Percentiles rank a stretch among this genome's conserved stretches.
Conservation (phyloP, 1,140 invertebrate species). For the Eriocheir sinensis region DNA sequence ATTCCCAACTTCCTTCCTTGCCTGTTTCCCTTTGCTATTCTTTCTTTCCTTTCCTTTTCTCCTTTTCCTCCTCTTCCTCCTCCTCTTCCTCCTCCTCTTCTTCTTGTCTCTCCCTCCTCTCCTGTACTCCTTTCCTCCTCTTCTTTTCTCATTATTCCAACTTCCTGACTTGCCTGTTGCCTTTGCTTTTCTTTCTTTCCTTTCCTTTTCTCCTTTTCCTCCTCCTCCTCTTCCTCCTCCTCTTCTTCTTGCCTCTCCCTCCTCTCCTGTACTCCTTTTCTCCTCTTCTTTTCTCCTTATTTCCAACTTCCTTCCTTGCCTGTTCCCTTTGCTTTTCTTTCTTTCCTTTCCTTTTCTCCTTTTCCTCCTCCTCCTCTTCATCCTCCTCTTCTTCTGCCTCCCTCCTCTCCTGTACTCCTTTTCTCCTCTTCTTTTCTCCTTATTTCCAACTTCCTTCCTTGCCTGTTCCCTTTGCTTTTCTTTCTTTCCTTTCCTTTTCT, state of each 20-base stretch:
- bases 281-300: not conserved
- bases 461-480: not conserved
- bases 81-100: not conserved
- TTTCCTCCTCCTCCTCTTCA: not conserved
- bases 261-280: no score
- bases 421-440: not conserved
- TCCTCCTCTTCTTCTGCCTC: not conserved
- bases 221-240: not conserved
- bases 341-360: slow-evolving; percentile 24
- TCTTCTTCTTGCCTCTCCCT: no score
- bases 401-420: not conserved
- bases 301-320: not conserved
- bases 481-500: not conserved
- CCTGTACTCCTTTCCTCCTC: not conserved
- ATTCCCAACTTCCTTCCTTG: not conserved
- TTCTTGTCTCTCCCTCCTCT: not conserved
- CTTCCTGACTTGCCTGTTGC: no score
- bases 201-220: not conserved
- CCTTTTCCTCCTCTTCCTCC: not conserved
- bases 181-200: no score
- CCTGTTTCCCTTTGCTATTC: not conserved
- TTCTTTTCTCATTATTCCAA: not conserved
- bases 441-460: no score
- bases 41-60: not conserved
- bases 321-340: slow-evolving; percentile 12